Evolutionary conservation across 2,888 invertebrate species (phyloP).

Genomic region (Monochamus alternatus): DNA sequence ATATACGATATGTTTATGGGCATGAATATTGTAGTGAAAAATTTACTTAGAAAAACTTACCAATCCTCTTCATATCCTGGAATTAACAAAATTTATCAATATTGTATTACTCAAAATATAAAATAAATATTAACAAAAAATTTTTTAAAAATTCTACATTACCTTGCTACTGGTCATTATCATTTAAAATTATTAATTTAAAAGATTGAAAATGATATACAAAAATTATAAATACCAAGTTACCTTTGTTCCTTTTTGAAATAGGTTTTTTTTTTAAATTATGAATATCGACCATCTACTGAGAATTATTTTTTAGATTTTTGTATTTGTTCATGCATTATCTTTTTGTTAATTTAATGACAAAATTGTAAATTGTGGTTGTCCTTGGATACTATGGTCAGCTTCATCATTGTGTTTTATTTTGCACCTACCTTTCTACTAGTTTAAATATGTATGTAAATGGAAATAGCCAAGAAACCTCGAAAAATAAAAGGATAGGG

Average conservation of each 20-base stretch:
- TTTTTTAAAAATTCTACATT: slow-evolving; percentile 42
- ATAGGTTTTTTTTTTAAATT: not conserved
- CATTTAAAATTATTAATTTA: slow-evolving; percentile 5
- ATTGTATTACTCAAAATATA: slow-evolving; percentile 45
- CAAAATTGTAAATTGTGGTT: slow-evolving; percentile 2
- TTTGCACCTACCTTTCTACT: slow-evolving; percentile 43
- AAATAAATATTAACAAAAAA: slow-evolving; percentile 31
- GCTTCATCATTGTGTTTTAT: slow-evolving; percentile 7
- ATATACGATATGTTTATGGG: not conserved
- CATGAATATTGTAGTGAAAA: slow-evolving; percentile 34
- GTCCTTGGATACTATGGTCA: slow-evolving; percentile 16
- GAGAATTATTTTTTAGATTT: not conserved
- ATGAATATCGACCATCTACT: not conserved
- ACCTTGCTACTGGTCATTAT: slow-evolving; percentile 36
- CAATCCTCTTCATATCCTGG: slow-evolving; percentile 68
- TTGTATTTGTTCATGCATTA: not conserved
- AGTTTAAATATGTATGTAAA: slow-evolving; percentile 14
- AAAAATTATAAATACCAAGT: not conserved
- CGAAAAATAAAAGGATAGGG: slow-evolving; percentile 48
- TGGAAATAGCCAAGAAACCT: slow-evolving; percentile 4
- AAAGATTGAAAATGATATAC: slow-evolving; percentile 13
- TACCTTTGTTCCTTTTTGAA: not conserved
- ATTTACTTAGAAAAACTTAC: slow-evolving; percentile 64
- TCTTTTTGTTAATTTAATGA: not conserved
- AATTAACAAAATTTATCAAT: slow-evolving; percentile 65